phyloP scores from a whole-genome alignment of 2,797 vertebrate species.

The Nasua narica region DNA sequence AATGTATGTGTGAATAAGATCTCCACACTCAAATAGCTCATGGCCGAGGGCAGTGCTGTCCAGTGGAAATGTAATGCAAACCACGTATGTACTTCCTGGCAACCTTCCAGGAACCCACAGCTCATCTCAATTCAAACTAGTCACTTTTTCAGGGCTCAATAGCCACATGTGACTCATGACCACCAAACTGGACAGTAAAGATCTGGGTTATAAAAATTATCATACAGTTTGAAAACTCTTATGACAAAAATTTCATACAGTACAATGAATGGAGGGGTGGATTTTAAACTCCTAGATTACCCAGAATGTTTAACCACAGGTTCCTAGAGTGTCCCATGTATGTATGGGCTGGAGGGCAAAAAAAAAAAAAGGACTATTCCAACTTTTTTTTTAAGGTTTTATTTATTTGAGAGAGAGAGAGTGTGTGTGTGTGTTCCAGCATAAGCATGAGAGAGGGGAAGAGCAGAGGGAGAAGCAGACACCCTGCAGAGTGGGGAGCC shows the following conservation, averaged over 20 bases:
- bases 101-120: neutral
- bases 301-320: neutral
- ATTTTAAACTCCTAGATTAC: neutral
- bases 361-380: neutral
- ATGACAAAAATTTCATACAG: neutral
- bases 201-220: neutral
- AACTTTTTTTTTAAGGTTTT: neutral
- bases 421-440: no score
- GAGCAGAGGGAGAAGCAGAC: neutral
- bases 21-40: neutral
- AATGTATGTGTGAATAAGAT: neutral
- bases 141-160: neutral
- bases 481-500: no score
- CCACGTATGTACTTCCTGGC: neutral
- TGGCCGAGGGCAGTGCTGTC: neutral
- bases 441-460: neutral
- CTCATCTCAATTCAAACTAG: neutral
- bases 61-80: neutral
- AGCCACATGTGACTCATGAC: neutral
- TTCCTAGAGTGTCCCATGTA: neutral
- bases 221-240: neutral
- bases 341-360: neutral
- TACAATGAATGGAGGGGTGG: neutral
- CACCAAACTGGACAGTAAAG: neutral
- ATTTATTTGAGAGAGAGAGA: neutral